Percentiles rank a stretch among this genome's conserved stretches.
Conservation (phyloP, 2,888 invertebrate species). For the Teleiodes luculella region DNA sequence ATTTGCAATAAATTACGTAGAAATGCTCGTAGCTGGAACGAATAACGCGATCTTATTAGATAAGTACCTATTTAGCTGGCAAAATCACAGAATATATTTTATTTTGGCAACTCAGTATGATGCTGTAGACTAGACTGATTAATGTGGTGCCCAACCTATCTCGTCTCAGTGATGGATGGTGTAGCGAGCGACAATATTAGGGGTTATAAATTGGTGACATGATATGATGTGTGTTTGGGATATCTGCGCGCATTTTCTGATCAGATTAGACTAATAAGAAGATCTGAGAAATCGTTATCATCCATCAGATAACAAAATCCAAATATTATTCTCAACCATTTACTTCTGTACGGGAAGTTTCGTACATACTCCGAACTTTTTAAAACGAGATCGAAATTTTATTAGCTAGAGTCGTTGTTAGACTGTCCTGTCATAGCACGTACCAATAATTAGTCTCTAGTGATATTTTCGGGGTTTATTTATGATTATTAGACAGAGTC, state of each 20-base stretch:
- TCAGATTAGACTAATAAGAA: too few relatives aligned
- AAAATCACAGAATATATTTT: not conserved
- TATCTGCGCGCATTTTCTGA: not conserved
- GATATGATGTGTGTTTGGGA: not conserved
- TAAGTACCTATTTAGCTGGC: not conserved
- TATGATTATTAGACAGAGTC: too few relatives aligned
- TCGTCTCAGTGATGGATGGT: not conserved
- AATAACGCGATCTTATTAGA: slow-evolving; percentile 25
- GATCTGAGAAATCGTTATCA: too few relatives aligned
- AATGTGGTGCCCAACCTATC: not conserved
- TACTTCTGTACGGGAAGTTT: too few relatives aligned
- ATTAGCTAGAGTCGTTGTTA: too few relatives aligned
- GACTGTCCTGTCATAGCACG: too few relatives aligned
- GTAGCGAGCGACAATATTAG: not conserved
- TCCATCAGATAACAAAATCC: too few relatives aligned
- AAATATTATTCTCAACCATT: too few relatives aligned
- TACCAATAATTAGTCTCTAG: too few relatives aligned
- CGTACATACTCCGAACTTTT: too few relatives aligned
- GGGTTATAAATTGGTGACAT: not conserved
- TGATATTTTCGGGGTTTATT: too few relatives aligned
- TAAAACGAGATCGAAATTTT: too few relatives aligned
- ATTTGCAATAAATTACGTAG: slow-evolving; percentile 99
- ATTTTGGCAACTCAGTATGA: not conserved
- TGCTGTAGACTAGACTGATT: slow-evolving; percentile 1
- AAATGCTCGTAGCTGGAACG: slow-evolving; percentile 98